Conservation (phyloP, 2,888 invertebrate species). For the Eudasyphora cyanicolor region DNA sequence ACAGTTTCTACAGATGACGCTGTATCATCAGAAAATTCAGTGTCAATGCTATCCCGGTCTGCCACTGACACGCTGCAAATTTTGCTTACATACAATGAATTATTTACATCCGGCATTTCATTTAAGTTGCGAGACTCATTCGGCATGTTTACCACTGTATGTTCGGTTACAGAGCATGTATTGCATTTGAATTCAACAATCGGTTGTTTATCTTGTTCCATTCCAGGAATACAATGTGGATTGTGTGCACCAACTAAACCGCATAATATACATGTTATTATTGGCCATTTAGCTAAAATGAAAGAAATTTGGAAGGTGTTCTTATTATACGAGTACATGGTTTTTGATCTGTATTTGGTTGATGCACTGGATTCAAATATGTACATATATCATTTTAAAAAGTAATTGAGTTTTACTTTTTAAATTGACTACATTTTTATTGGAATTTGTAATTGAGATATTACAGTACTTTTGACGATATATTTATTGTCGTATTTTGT, state of each 20-base stretch:
- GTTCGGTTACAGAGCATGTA: constrained; percentile 64
- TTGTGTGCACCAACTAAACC: constrained; percentile 72
- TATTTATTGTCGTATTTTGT: too few species aligned
- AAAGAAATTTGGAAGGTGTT: too few species aligned
- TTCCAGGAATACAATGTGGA: constrained; percentile 64
- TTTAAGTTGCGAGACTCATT: neutral
- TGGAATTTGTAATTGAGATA: too few species aligned
- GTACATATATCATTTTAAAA: neutral
- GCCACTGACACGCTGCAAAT: neutral
- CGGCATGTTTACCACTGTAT: neutral
- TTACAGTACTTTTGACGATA: too few species aligned
- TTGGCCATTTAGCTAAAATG: constrained; percentile 67
- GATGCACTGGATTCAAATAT: neutral
- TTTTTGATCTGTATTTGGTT: too few species aligned
- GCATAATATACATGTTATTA: constrained; percentile 71
- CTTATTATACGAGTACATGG: too few species aligned
- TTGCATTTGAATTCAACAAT: constrained; percentile 68
- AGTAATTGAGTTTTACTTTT: neutral
- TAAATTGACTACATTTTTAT: neutral
- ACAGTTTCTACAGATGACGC: neutral
- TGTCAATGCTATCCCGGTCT: neutral
- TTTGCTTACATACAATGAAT: constrained; percentile 44
- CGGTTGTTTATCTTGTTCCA: constrained; percentile 16
- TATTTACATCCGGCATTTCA: constrained; percentile 1
- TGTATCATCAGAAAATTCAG: neutral